phyloP scores from a whole-genome alignment of 2,113 vertebrate species.

The Mastomys natalensis region DNA sequence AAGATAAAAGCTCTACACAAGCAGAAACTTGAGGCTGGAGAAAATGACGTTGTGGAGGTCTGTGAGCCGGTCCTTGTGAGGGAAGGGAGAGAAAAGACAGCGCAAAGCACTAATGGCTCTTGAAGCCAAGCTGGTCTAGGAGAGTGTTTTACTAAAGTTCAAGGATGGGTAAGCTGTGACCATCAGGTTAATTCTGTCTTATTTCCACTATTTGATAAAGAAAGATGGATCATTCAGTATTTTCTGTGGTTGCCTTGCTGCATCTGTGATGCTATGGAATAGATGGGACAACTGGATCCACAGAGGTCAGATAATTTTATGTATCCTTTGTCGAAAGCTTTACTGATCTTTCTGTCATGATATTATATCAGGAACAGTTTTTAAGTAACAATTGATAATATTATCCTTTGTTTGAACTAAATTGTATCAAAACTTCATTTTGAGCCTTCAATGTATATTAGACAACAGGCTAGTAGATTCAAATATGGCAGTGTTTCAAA shows the following conservation, averaged over 20 bases:
- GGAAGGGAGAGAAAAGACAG: not conserved
- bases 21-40: not conserved
- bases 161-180: not conserved
- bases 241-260: not conserved
- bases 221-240: not conserved
- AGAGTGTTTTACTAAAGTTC: not conserved
- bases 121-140: not conserved
- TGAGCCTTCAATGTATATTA: not conserved
- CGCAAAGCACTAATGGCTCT: not conserved
- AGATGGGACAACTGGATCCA: not conserved
- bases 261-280: not conserved
- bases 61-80: not conserved
- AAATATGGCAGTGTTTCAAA: not conserved
- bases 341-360: not conserved
- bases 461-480: not conserved
- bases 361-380: not conserved
- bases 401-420: conserved; percentile 6
- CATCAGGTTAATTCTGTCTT: not conserved
- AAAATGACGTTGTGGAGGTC: not conserved
- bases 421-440: not conserved
- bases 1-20: not conserved
- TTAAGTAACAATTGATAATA: not conserved
- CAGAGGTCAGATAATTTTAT: not conserved
- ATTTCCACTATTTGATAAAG: not conserved
- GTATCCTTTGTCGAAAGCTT: not conserved